These are phyloP conservation scores for Neolamprologus variostigma DNA, from an alignment of 2,113 vertebrate species.

Conservation along the genomic window DNA sequence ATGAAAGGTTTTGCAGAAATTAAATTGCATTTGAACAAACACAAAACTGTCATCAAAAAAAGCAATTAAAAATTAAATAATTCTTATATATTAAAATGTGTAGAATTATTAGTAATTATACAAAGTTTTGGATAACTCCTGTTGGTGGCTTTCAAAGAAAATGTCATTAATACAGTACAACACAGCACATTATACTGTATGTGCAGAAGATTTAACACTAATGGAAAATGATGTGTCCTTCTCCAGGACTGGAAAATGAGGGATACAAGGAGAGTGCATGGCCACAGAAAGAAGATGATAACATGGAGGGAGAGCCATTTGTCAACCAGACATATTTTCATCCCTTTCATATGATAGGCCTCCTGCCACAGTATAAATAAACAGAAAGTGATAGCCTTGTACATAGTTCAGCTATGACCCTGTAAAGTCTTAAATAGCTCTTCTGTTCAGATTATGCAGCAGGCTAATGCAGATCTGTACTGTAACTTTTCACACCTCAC, in stretches of 20 bases:
- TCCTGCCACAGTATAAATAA: conserved; percentile 40
- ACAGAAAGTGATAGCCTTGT: conserved; percentile 38
- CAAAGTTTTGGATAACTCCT: neutral
- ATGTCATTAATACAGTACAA: neutral
- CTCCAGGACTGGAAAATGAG: neutral
- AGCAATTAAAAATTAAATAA: neutral
- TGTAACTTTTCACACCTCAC: neutral
- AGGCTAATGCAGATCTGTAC: neutral
- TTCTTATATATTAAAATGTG: neutral
- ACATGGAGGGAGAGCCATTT: neutral
- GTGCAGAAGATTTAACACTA: neutral
- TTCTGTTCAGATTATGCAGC: conserved; percentile 1
- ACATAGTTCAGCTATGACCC: conserved; percentile 26
- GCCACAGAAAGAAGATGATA: neutral
- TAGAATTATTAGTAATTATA: neutral
- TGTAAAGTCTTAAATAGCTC: conserved; percentile 28
- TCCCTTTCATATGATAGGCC: conserved; percentile 1
- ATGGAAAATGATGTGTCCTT: neutral
- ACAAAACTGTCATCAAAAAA: neutral
- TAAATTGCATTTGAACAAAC: neutral
- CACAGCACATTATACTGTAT: neutral
- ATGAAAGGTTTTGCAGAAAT: neutral
- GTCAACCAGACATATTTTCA: neutral
- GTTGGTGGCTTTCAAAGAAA: neutral
- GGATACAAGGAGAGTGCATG: neutral